Base-by-base conservation (phyloP, 2,113 vertebrate species). In the Larimichthys polyactis region DNA sequence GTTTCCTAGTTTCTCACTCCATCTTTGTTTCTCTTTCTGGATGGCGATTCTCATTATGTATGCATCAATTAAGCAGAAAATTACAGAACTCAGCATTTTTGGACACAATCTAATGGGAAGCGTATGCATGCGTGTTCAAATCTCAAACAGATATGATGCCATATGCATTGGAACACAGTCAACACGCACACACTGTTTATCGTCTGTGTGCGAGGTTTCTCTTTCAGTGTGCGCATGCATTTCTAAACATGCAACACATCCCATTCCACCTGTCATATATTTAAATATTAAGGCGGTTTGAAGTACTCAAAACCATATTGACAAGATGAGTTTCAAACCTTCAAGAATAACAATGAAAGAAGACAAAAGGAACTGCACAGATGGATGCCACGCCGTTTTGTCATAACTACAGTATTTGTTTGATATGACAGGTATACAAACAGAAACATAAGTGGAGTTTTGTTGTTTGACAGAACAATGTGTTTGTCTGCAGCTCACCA, bases 31-130 rank as follows among this genome's bases (percentile, higher is more conserved):
- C 16, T 54, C 65, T 54, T 52, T 75, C 48, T 82, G 46, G 17
- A n/a, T 65, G 20, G 14, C 59, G 36, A 69, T 59, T 65, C 36
- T 77, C 63, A 76, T 71, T 78, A 63, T n/a, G 49, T n/a, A 82
- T 81, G 78, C 75, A 76, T 52, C 74, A 77, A 68, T 85, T 85
- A 59, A 63, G 58, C 80, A 81, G 77, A 84, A 79, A 87, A 79
- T 84, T 60, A 68, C 49, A 86, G 22, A 69, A 70, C 55, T 44
- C 49, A 12, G 4, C 9, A 12, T 69, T 74, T 71, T 59, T 83
- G 68, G 54, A 75, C 70, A 64, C n/a, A 0, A 1, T 73, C 40
- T 74, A 27, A 44, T 44, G 10, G 17, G 4, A 44, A 48, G 20
- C 5, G 20, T 68, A 51, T 22, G 40, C 20, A 24, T 1, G 5